phyloP scores from a whole-genome alignment of 2,797 vertebrate species.

The Acanthurus lineatus region DNA sequence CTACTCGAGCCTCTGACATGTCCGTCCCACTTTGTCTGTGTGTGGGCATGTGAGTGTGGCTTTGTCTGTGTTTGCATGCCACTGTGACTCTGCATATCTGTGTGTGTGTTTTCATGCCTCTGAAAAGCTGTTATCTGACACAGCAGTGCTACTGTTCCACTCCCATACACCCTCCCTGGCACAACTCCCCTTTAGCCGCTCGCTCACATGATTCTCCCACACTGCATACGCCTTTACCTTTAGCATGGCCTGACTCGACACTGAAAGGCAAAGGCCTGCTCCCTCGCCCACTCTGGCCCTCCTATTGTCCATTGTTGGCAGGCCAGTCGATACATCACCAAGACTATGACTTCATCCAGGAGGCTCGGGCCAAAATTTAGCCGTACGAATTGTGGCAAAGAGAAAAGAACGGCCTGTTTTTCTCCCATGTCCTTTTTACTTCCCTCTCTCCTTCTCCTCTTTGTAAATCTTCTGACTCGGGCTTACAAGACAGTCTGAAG shows the following conservation, averaged over 20 bases:
- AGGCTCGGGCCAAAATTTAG: slow-evolving; percentile 33
- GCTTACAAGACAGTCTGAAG: slow-evolving; percentile 11
- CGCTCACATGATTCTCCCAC: slow-evolving; percentile 80
- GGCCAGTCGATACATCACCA: slow-evolving; percentile 35
- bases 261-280: slow-evolving; percentile 73
- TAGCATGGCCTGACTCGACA: slow-evolving; percentile 56
- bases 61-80: slow-evolving; percentile 46
- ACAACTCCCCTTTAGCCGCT: slow-evolving; percentile 63
- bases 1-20: slow-evolving; percentile 6
- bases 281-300: slow-evolving; percentile 58
- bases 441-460: neutral
- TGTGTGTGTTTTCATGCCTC: slow-evolving; percentile 51
- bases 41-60: slow-evolving; percentile 2
- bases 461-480: slow-evolving; percentile 41
- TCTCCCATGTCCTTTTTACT: neutral
- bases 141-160: slow-evolving; percentile 79
- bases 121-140: slow-evolving; percentile 80
- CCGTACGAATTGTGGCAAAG: slow-evolving; percentile 27
- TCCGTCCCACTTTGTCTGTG: slow-evolving; percentile 7
- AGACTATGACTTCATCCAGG: slow-evolving; percentile 30
- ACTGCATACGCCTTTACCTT: slow-evolving; percentile 68
- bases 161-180: slow-evolving; percentile 68
- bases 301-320: slow-evolving; percentile 77
- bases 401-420: slow-evolving; percentile 44
- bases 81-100: slow-evolving; percentile 50